Base-by-base conservation (phyloP, 1,140 invertebrate genomes). In the Microplitis mediator region DNA sequence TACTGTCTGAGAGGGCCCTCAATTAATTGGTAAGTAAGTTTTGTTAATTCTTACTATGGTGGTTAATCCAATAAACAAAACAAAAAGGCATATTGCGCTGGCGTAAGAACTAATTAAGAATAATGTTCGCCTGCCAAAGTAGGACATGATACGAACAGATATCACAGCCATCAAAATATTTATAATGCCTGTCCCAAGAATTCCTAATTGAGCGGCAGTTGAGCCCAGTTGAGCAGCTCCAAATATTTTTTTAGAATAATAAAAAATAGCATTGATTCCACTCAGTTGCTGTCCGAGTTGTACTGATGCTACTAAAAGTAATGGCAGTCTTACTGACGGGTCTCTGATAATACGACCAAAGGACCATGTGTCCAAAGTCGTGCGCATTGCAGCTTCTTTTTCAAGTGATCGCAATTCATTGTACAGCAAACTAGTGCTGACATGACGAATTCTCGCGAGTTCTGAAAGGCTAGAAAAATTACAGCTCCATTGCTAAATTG, bases 251-350 rank as follows among this genome's bases (percentile, higher is more conserved):
- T 90, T 89, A 0, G 94, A 95, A 83, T 95, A 96, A 82, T 93
- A 95, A 85, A 95, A 94, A 23, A 95, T 94, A 67, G 94, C 94
- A 87, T 96, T 97, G 45, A 97, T 95, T 52, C 95, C 95, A 76
- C 92, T 93, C 56, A 95, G 89, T 84, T 97, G 95, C 84, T 97
- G 95, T 0, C 95, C 93, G 45, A 91, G 89, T 82, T 96, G 94
- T 83, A 95, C 87, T 45, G 90, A 81, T 80, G 92, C 92, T 3
- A 93, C 91, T 58, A 96, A 88, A 31, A 95, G 77, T 4, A 96
- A 79, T 4, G 93, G 92, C 56, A 94, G 82, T 31, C 90, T 85
- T 4, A 95, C 83, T 2, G 83, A 76, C 1, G 84, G 82, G 63
- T 91, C 90, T 14, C 73, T 80, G 2, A 91, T 66, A 6, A 92